Conservation (phyloP, 2,113 vertebrate species). For the Paradoxurus hermaphroditus region DNA sequence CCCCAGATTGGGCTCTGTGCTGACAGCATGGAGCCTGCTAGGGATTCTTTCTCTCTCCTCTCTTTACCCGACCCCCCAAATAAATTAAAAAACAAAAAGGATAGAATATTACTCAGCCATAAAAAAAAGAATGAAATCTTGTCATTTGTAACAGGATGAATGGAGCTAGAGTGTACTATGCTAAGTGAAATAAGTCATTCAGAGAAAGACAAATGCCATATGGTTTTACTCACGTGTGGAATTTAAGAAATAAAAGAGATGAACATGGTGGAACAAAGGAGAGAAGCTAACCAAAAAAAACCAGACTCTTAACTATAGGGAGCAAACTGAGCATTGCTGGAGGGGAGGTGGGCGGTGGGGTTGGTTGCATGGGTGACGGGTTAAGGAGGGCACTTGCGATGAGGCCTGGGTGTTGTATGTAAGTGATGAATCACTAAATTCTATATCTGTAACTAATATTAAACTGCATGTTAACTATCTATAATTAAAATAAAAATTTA, state of each 20-base stretch:
- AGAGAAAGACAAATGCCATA: neutral
- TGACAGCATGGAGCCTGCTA: too few species aligned
- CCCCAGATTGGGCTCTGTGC: too few species aligned
- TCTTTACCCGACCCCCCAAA: too few species aligned
- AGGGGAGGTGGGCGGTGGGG: neutral
- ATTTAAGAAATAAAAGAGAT: neutral
- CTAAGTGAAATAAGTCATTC: neutral
- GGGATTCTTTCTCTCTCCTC: too few species aligned
- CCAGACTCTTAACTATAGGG: neutral
- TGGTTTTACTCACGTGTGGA: neutral
- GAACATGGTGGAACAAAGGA: neutral
- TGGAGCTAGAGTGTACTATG: neutral
- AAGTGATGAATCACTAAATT: neutral
- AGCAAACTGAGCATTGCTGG: neutral
- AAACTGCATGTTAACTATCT: neutral
- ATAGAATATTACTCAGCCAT: neutral
- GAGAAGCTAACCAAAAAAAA: neutral
- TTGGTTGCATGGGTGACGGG: neutral
- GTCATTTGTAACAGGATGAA: neutral
- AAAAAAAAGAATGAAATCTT: neutral
- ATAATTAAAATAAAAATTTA: neutral
- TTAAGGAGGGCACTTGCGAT: neutral
- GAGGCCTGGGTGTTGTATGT: neutral
- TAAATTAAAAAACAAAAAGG: neutral
- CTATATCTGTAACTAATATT: neutral